phyloP scores from a whole-genome alignment of 2,797 vertebrate genomes.

The Paramormyrops hopkinsi region DNA sequence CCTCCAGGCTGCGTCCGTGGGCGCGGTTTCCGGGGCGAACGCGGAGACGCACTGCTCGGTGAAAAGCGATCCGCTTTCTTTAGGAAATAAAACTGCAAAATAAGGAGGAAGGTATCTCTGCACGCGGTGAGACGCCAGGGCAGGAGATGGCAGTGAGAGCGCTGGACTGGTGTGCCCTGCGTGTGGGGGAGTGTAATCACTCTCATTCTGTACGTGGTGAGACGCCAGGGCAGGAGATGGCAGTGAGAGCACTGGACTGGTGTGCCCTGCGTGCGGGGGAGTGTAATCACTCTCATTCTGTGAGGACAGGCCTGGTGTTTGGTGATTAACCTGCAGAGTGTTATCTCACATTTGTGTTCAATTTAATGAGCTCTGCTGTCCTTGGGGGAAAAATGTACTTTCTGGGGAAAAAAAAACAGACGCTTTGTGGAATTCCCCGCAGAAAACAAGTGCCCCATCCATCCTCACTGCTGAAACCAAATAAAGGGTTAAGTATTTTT shows the following conservation, averaged over 20 bases:
- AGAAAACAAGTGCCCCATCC: neutral
- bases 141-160: neutral
- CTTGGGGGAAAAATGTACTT: neutral
- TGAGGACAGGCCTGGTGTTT: neutral
- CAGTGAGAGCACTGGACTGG: constrained; percentile 32
- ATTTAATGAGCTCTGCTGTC: neutral
- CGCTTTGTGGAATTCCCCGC: neutral
- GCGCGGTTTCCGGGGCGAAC: neutral
- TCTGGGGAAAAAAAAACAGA: neutral
- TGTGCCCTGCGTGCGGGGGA: constrained; percentile 30
- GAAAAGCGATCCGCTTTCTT: neutral
- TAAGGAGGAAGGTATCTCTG: neutral
- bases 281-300: constrained; percentile 27
- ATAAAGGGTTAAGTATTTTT: neutral
- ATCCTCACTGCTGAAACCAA: neutral
- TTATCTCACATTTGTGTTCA: neutral
- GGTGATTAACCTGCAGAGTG: neutral
- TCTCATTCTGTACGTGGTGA: neutral
- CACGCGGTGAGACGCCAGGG: neutral
- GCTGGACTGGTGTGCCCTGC: constrained; percentile 39
- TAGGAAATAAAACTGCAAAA: neutral
- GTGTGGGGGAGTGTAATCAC: neutral
- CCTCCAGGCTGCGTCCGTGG: neutral
- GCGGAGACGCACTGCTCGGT: neutral
- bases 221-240: too few relatives aligned